These are phyloP conservation scores for Prorops nasuta DNA, from an alignment of 1,140 invertebrate species.

Conservation along the genomic window DNA sequence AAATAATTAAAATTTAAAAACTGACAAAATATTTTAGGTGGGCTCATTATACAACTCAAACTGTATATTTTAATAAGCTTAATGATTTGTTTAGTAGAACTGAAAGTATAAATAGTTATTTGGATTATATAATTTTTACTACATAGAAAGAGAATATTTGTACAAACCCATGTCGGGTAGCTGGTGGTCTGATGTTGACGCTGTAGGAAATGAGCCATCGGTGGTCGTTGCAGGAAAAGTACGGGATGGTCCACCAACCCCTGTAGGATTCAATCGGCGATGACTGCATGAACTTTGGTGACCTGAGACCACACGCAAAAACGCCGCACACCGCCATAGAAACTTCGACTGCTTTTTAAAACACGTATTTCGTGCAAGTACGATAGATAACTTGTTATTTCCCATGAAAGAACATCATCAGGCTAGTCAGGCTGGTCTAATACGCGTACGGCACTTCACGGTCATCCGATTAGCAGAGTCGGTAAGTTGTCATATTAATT, in stretches of 20 bases:
- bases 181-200: conserved; percentile 64
- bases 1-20: too few species aligned
- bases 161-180: conserved; percentile 60
- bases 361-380: conserved; percentile 23
- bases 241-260: conserved; percentile 79
- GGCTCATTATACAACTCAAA: too few species aligned
- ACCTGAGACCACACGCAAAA: conserved; percentile 51
- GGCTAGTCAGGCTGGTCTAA: too few species aligned
- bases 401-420: too few species aligned
- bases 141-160: conserved; percentile 12
- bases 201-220: conserved; percentile 79
- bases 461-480: conserved; percentile 26
- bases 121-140: too few species aligned
- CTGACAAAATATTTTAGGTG: too few species aligned
- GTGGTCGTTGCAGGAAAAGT: conserved; percentile 70
- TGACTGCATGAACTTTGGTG: conserved; percentile 71
- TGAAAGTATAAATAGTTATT: too few species aligned
- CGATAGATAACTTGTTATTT: neutral
- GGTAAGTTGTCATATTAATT: too few species aligned
- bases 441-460: conserved; percentile 35
- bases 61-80: too few species aligned
- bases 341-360: conserved; percentile 25
- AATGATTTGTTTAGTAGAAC: too few species aligned
- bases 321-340: conserved; percentile 39
- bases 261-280: conserved; percentile 65